Evolutionary conservation across 2,113 vertebrate species (phyloP).

Genomic region (Leptosomus discolor): DNA sequence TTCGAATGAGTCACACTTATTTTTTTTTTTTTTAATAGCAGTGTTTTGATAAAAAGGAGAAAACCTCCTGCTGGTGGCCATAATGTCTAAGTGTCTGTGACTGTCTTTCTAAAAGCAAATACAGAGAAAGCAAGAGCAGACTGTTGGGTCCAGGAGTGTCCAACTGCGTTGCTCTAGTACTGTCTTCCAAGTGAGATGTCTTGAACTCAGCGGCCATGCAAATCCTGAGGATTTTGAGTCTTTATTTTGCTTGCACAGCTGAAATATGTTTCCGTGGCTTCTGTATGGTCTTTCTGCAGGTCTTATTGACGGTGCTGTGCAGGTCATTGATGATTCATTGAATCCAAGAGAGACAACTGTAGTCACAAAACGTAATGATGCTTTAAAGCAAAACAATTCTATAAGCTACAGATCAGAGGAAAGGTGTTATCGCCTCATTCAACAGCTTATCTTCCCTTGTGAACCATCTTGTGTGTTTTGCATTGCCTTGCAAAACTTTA

Average conservation of each 20-base stretch:
- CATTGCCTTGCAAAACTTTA: neutral
- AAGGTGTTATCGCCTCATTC: neutral
- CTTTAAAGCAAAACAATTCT: neutral
- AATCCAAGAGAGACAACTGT: neutral
- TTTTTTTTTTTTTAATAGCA: constrained; percentile 48
- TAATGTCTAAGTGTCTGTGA: constrained; percentile 19
- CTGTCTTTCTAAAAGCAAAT: neutral
- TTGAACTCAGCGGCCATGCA: neutral
- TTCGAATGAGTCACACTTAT: constrained; percentile 11
- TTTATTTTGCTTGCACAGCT: neutral
- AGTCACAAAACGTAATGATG: neutral
- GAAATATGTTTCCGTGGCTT: neutral
- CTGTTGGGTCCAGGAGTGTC: neutral
- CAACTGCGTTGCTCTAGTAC: neutral
- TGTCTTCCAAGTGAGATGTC: neutral
- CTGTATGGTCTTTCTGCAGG: neutral
- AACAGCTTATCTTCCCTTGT: neutral
- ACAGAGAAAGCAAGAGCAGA: neutral
- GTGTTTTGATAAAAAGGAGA: neutral
- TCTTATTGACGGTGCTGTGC: neutral
- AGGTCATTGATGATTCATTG: neutral
- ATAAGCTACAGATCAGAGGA: neutral
- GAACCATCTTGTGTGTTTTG: neutral
- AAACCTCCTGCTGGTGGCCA: neutral
- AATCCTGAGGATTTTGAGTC: neutral